phyloP scores from a whole-genome alignment of 35 echinoderm and acorn worm species.

The Strongylocentrotus purpuratus region DNA sequence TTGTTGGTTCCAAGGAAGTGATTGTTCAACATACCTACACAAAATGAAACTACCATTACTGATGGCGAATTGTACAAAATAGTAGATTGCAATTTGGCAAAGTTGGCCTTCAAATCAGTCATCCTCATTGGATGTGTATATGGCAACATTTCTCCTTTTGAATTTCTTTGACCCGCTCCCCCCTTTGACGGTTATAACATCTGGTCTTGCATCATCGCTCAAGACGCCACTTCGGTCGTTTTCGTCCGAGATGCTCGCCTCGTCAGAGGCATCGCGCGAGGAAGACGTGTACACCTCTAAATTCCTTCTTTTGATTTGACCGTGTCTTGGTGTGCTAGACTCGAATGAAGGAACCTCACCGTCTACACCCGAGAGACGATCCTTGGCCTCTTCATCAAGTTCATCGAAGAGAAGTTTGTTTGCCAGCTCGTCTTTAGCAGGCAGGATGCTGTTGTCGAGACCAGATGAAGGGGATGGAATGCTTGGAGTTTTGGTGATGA shows the following conservation, averaged over 20 bases:
- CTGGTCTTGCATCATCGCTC: conserved; percentile 34
- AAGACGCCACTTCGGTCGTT: conserved; percentile 56
- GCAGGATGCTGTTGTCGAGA: not conserved
- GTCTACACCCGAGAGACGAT: not conserved
- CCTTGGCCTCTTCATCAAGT: conserved; percentile 45
- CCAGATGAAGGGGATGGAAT: not conserved
- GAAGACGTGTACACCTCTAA: conserved; percentile 65
- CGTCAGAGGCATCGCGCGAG: conserved; percentile 69
- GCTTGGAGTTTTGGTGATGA: conserved; percentile 27
- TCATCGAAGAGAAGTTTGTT: conserved; percentile 39
- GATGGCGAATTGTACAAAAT: not conserved
- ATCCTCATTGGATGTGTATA: conserved; percentile 69
- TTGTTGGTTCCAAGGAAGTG: not conserved
- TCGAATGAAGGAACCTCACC: conserved; percentile 15
- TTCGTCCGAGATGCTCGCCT: conserved; percentile 69
- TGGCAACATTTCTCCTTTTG: conserved; percentile 61
- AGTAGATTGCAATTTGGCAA: not conserved
- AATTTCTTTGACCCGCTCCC: conserved; percentile 44
- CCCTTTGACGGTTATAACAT: conserved; percentile 35
- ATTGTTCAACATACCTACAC: not conserved
- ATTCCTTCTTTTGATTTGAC: conserved; percentile 69
- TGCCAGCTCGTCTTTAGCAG: not conserved
- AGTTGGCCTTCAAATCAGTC: not conserved
- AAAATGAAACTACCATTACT: not conserved
- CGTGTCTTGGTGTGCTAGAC: conserved; percentile 32